Base-by-base conservation (phyloP, 2,113 vertebrate genomes). In the Pangasianodon hypophthalmus region DNA sequence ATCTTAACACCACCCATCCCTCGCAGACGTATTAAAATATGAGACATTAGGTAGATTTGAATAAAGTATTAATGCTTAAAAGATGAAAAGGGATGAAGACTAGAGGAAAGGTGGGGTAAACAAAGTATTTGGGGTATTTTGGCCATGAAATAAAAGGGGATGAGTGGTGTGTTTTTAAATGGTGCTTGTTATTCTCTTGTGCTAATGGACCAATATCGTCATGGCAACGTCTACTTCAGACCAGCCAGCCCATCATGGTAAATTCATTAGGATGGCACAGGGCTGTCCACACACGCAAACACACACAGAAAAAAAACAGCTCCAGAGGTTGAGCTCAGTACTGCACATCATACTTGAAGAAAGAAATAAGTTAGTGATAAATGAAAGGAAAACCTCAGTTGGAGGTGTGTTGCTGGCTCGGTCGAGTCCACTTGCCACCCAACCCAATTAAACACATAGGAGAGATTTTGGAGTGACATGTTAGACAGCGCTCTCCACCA, bases 161-260 rank as follows among this genome's bases (percentile, higher is more conserved):
- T 11, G 18, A 37, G 32, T 75, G 56, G 56, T 54, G 92, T 92
- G 92, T 91, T 94, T 95, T 94, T 92, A 93, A 94, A 93, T 92
- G 91, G 87, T 91, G 93, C 92, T 93, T 44, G 87, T 93, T 91
- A 93, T 93, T 94, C 92, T 90, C 48, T 88, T 86, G 80, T 54
- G 37, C 90, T 95, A 94, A 94, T 93, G 93, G 94, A 91, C 91
- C 89, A 88, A 91, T 86, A 86, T 94, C 91, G 73, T 93, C 93
- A 95, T 94, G 92, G 92, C 88, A 95, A 95, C 93, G 3, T 54
- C 87, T 79, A 88, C 87, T 88, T 88, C 90, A 90, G 29, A 86
- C 62, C 54, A 83, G 92, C 58, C 89, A 26, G 52, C 88, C 77
- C 87, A 88, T 75, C 52, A 5, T 5, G 13, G 19, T 82, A 50